Percentiles rank a stretch among this genome's conserved stretches.
Evolutionary conservation across 2,113 vertebrate genomes (phyloP).

Genomic region (Pterocles orientalis): DNA sequence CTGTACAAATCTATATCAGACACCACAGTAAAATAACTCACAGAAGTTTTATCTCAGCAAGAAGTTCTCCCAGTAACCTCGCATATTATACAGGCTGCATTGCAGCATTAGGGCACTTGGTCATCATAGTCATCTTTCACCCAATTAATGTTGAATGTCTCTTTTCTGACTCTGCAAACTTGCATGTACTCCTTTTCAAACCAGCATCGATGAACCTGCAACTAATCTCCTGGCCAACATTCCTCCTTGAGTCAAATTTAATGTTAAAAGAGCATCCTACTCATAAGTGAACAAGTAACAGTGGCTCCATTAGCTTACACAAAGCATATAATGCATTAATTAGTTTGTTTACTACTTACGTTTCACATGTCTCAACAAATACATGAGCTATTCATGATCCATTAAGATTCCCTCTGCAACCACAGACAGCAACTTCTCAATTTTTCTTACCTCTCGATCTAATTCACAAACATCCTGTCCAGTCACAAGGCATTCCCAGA

Average conservation of each 20-base stretch:
- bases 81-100: background rate
- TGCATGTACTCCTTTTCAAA: background rate
- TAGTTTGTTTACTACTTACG: background rate
- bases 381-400: background rate
- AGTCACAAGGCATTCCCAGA: constrained; percentile 98
- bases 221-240: background rate
- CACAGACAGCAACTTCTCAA: background rate
- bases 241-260: background rate
- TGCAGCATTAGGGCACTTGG: background rate
- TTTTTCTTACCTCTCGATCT: constrained; percentile 89
- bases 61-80: background rate
- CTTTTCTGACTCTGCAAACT: background rate
- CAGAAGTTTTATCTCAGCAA: background rate
- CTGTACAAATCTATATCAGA: background rate
- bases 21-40: background rate
- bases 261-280: background rate
- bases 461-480: constrained; percentile 95
- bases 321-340: background rate
- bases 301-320: background rate
- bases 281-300: background rate
- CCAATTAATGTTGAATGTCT: background rate
- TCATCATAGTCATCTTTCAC: background rate
- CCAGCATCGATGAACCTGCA: background rate
- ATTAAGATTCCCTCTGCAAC: background rate
- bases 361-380: background rate